These are phyloP conservation scores for Cuculus canorus DNA, from an alignment of 2,797 vertebrate genomes.

Conservation along the genomic window DNA sequence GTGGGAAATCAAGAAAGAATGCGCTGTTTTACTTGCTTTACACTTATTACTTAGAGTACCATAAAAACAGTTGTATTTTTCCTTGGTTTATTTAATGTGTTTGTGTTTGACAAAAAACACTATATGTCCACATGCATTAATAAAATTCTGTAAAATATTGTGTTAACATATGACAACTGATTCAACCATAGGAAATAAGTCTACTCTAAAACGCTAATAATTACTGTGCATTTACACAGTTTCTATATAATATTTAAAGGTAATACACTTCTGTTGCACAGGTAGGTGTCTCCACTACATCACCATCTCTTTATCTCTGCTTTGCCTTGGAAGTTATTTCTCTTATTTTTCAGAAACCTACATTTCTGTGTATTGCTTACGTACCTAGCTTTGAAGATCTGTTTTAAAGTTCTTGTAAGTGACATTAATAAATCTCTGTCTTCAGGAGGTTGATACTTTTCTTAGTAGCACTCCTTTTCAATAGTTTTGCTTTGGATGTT, in stretches of 20 bases:
- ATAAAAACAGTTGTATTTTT: neutral
- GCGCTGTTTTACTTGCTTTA: neutral
- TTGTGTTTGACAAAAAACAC: neutral
- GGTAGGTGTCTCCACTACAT: neutral
- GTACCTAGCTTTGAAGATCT: neutral
- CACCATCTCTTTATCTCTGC: neutral
- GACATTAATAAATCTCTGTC: neutral
- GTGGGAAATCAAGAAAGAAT: neutral
- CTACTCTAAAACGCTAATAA: neutral
- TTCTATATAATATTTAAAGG: neutral
- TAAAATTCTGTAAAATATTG: neutral
- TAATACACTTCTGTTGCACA: neutral
- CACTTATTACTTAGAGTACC: neutral
- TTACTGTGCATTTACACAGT: neutral
- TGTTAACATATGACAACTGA: neutral
- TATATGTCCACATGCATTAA: too few species aligned
- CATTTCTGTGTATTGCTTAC: neutral
- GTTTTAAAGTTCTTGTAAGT: neutral
- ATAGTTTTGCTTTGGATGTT: neutral
- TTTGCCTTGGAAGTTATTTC: neutral
- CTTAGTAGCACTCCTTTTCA: neutral
- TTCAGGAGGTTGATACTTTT: neutral
- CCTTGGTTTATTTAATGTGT: neutral
- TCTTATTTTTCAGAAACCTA: neutral
- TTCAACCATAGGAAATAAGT: neutral